Percentiles rank a stretch among this genome's conserved stretches.
Evolutionary conservation across 2,113 vertebrate species (phyloP).

Genomic region (Cyprinus carpio): DNA sequence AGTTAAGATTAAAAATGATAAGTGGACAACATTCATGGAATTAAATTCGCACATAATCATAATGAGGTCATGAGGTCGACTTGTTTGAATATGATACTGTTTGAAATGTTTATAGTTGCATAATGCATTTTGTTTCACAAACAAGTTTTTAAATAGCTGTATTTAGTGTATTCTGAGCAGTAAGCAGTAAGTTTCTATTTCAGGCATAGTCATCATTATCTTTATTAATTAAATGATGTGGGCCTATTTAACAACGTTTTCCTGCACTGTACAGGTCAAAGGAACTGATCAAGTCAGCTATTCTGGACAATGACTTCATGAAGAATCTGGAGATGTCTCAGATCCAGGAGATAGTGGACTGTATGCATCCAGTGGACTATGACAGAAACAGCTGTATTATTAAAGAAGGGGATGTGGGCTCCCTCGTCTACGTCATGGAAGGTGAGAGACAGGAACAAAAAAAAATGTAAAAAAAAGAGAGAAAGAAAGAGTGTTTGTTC

Average conservation of each 20-base stretch:
- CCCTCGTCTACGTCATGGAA: conserved; percentile 97
- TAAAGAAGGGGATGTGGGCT: conserved; percentile 94
- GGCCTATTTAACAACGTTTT: background rate
- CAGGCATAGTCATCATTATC: background rate
- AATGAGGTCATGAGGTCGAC: background rate
- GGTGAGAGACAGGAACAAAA: conserved; percentile 72
- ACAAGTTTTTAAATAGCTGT: background rate
- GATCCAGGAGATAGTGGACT: conserved; percentile 98
- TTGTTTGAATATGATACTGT: background rate
- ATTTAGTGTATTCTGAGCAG: background rate
- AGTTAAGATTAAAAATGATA: background rate
- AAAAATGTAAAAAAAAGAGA: background rate
- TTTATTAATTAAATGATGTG: background rate
- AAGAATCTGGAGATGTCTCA: conserved; percentile 96
- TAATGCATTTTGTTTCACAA: conserved; percentile 7
- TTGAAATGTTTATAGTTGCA: background rate
- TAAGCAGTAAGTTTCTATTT: background rate
- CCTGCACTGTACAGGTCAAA: conserved; percentile 81
- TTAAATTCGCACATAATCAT: background rate
- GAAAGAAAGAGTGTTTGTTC: background rate
- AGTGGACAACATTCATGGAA: background rate
- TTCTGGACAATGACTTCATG: conserved; percentile 99
- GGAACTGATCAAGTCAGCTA: conserved; percentile 94
- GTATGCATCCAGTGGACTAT: conserved; percentile 96
- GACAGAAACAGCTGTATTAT: conserved; percentile 96